Base-by-base conservation (phyloP, 2,888 invertebrate species). In the Andrena dorsata region DNA sequence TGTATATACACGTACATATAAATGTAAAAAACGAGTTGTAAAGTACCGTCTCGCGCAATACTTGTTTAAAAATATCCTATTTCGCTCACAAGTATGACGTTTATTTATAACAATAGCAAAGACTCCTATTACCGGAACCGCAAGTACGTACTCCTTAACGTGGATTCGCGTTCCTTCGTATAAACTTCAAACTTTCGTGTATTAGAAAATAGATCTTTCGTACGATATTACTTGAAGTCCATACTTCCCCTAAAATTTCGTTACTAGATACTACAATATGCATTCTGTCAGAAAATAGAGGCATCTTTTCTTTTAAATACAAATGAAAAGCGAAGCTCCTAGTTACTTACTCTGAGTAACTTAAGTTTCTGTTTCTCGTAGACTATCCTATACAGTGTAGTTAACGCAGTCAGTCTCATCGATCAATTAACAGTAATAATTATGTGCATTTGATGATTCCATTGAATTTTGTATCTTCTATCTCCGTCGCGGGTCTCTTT, bases 1-100 rank as follows among this genome's bases (percentile, higher is more conserved):
- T 73, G 58, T 87, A 85, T 82, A 85, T 81, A 86, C 75, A 76
- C 51, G 28, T 63, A 70, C 23, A 28, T 69, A 68, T 76, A 86
- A 82, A 77, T 73, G 26, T 56, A 70, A 72, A 35, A 56, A 75
- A 30, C 35, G 63, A 69, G 26, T 61, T 77, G 75, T 58, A 76
- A 79, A 56, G 28, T 56, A 58, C n/a, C 6, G 28, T n/a, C 75
- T 61, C 26, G 41, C 26, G 47, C 13, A 10, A 69, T 66, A 61
- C 8, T 69, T 41, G 20, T 28, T 75, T 5, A 28, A 69, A 61
- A 71, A 70, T 70, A 53, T 53, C 13, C 30, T 71, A 80, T 16
- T 61, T n/a, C 49, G 28, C 10, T 30, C 56, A 56, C 26, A 77
- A 47, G 56, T 56, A 64, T 41, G 65, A 65, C 35, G 76, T 61